Percentiles rank a stretch among this genome's conserved stretches.
These are phyloP conservation scores for Omphaloscelis lunosa DNA, from an alignment of 2,888 invertebrate species.

Conservation along the genomic window DNA sequence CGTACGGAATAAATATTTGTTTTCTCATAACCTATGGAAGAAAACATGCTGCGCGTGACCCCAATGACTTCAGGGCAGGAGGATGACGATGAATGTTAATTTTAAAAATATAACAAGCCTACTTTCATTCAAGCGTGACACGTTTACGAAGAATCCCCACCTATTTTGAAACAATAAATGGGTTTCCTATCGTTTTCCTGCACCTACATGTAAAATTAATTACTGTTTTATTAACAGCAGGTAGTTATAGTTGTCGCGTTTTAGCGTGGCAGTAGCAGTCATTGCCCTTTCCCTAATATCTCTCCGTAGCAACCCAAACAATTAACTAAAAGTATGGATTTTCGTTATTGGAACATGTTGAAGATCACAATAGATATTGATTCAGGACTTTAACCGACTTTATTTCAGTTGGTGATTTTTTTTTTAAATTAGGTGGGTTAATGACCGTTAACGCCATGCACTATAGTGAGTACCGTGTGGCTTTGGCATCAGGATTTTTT, in stretches of 20 bases:
- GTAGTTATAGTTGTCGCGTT: no score
- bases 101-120: neutral
- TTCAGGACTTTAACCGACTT: no score
- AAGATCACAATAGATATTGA: no score
- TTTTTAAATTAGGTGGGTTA: no score
- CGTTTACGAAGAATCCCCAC: conserved; percentile 16
- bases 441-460: no score
- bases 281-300: no score
- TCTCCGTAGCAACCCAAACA: no score
- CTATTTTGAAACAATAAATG: neutral
- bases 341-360: no score
- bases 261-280: no score
- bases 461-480: neutral
- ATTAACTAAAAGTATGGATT: no score
- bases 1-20: conserved; percentile 3
- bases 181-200: conserved; percentile 19
- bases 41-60: neutral
- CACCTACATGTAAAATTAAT: neutral
- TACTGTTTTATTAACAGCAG: neutral
- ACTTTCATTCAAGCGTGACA: neutral
- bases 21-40: neutral
- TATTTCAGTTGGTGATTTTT: no score
- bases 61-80: neutral
- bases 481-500: neutral
- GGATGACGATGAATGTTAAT: neutral